Evolutionary conservation across 2,888 invertebrate species (phyloP), one percentile per base, ranked within the genome.

Genomic region (Julus scanicus): DNA sequence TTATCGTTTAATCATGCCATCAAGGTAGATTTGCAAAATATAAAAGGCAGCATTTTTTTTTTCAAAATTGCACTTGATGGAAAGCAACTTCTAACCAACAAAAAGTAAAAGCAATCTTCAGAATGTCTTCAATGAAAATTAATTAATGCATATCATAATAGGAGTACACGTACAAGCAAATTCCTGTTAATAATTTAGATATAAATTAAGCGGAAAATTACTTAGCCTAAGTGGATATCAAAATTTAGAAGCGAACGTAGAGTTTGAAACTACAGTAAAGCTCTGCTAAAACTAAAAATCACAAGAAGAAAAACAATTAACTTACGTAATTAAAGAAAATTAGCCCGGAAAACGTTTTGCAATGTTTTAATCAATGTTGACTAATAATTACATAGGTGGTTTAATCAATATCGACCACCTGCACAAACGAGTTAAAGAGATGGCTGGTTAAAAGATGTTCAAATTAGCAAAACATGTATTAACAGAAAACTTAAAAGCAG

Each of bases 201-300:
- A 29, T 29, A 71, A 71, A 71, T 71, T 71, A 71, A 11, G 71
- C 29, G 2, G 63, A 29, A 71, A 71, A 71, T 29, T 71, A 71
- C 71, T 29, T 71, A n/a, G 71, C 29, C 11, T 71, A 71, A 29
- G 71, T 71, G 71, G 71, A 71, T 71, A 71, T 71, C 29, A 71
- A 71, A 44, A 71, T 71, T 71, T 29, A 6, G 29, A 20, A 71
- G 71, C 11, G 11, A 2, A 11, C 4, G n/a, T 63, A 2, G 71
- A 71, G 29, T 71, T 29, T 71, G 9, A 71, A 29, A 71, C 11
- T 9, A 20, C n/a, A 6, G 63, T 4, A 20, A 63, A 6, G 20
- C 20, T 8, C 63, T 71, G 1, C n/a, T n/a, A 20, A 63, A 63
- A 9, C 3, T 8, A 63, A 71, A 71, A 5, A 71, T 71, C 29